Evolutionary conservation across 2,888 invertebrate genomes (phyloP).

Genomic region (Pseudococcus viburni): DNA sequence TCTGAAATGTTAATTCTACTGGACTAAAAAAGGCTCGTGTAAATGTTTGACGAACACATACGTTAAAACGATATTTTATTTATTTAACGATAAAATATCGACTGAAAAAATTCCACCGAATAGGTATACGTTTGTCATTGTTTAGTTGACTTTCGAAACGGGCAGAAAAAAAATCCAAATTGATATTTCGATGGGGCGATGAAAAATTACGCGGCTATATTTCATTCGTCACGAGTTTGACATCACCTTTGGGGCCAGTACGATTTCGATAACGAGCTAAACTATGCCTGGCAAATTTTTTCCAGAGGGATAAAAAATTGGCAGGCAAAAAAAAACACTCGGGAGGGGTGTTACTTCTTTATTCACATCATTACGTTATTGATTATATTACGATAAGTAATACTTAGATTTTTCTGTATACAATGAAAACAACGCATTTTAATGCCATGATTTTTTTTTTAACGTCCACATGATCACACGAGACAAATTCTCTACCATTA

Average conservation of each 20-base stretch:
- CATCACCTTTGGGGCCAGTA: not conserved
- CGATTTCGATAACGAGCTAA: not conserved
- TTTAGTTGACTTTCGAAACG: not conserved
- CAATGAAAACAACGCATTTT: slow-evolving; percentile 5
- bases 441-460: not conserved
- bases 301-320: not conserved
- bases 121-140: not conserved
- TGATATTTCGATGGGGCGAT: not conserved
- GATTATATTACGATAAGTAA: not conserved
- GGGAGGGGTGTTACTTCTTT: not conserved
- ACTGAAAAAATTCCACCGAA: not conserved
- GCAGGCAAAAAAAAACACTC: not conserved
- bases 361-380: slow-evolving; percentile 14
- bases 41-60: not conserved
- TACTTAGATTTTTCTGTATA: not conserved
- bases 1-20: no score
- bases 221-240: slow-evolving; percentile 1
- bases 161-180: not conserved
- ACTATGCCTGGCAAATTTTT: not conserved
- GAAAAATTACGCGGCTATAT: not conserved
- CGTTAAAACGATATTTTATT: not conserved
- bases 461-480: slow-evolving; percentile 27
- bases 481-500: not conserved
- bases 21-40: not conserved
- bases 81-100: not conserved